A percentile compares a stretch with the other conserved stretches of the same genome.
Evolutionary conservation across 2,797 vertebrate genomes (phyloP).

Genomic region (Rhincodon typus): DNA sequence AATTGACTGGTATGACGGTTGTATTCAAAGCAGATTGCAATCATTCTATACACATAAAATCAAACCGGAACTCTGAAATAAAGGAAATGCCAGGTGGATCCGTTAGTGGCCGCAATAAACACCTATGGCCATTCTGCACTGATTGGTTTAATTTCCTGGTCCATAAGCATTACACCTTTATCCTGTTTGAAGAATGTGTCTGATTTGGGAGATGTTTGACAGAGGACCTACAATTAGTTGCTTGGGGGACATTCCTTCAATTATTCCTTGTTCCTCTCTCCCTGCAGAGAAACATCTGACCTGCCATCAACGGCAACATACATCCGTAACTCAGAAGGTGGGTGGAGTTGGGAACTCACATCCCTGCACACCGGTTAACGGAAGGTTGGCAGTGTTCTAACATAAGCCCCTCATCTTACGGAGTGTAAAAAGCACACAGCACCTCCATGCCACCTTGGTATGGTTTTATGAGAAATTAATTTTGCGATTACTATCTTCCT

Average conservation of each 20-base stretch:
- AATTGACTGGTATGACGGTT: not conserved
- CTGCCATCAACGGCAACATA: not conserved
- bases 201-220: not conserved
- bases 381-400: not conserved
- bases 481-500: not conserved
- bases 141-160: not conserved
- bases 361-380: not conserved
- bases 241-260: no score
- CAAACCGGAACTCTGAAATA: not conserved
- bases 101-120: not conserved
- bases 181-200: not conserved
- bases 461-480: not conserved
- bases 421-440: not conserved
- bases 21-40: not conserved
- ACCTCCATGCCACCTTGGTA: not conserved
- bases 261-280: not conserved
- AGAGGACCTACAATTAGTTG: no score
- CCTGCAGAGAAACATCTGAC: not conserved
- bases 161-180: not conserved
- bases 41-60: no score
- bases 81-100: not conserved
- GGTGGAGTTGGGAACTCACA: not conserved
- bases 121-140: not conserved
- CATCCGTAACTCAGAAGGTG: not conserved
- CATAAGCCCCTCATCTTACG: not conserved